Evolutionary conservation across 2,113 vertebrate species (phyloP).

Genomic region (Nibea coibor): DNA sequence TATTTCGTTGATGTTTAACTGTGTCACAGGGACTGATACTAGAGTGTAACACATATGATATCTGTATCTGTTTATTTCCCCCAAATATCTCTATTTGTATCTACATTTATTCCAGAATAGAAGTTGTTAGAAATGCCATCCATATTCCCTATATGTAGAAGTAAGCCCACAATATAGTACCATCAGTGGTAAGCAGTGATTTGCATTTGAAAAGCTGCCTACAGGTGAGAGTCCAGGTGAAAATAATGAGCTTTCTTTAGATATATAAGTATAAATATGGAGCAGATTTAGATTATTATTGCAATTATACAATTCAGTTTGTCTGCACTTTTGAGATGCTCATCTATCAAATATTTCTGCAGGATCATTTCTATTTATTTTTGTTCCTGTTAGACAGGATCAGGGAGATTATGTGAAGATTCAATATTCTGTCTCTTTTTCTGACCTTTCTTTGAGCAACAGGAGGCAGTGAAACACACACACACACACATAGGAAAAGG

Average conservation of each 20-base stretch:
- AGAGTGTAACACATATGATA: too few relatives aligned
- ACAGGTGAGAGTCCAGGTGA: not conserved
- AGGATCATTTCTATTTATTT: not conserved
- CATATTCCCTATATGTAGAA: too few relatives aligned
- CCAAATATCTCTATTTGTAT: too few relatives aligned
- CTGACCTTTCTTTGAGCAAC: conserved; percentile 62
- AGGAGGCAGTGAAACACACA: conserved; percentile 25
- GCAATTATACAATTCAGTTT: not conserved
- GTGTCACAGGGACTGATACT: too few relatives aligned
- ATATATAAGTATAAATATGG: not conserved
- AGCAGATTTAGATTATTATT: not conserved
- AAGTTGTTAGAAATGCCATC: too few relatives aligned
- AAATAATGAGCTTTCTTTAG: not conserved
- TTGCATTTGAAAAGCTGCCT: too few relatives aligned
- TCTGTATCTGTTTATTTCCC: too few relatives aligned
- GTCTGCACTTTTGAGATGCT: not conserved
- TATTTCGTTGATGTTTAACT: too few relatives aligned
- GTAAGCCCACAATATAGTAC: not conserved
- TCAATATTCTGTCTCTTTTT: not conserved
- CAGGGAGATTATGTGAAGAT: conserved; percentile 15
- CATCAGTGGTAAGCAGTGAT: too few relatives aligned
- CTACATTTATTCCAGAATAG: too few relatives aligned
- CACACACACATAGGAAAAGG: conserved; percentile 51
- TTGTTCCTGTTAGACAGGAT: not conserved
- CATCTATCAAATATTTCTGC: too few relatives aligned